Percentiles rank a stretch among this genome's conserved stretches.
Evolutionary conservation across 2,797 vertebrate species (phyloP).

Genomic region (Cossypha heuglini): DNA sequence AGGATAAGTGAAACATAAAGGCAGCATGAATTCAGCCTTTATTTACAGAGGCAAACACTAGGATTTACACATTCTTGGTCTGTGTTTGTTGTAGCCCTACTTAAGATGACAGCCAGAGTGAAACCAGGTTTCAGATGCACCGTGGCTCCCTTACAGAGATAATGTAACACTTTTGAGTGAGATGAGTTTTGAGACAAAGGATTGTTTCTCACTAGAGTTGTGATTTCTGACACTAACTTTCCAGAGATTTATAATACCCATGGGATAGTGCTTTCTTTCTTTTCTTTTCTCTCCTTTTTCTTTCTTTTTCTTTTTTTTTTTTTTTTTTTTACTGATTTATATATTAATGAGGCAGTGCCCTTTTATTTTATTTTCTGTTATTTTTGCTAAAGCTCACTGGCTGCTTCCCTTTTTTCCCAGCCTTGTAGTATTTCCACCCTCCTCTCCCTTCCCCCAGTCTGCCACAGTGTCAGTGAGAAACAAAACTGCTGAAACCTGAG

Average conservation of each 20-base stretch:
- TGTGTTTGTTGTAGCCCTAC: background rate
- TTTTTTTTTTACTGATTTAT: background rate
- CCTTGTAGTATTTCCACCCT: conserved; percentile 23
- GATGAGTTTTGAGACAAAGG: background rate
- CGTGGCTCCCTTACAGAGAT: background rate
- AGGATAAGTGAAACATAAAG: background rate
- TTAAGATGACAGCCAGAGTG: background rate
- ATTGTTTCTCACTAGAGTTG: background rate
- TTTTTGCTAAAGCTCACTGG: conserved; percentile 27
- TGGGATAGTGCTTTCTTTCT: background rate
- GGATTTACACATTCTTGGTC: background rate
- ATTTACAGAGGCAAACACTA: background rate
- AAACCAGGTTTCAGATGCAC: background rate
- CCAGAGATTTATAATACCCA: background rate
- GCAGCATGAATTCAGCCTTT: background rate
- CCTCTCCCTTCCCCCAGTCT: conserved; percentile 35
- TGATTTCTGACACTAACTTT: background rate
- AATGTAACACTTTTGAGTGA: background rate
- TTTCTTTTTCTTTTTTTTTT: background rate
- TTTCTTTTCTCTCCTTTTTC: background rate
- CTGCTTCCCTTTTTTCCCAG: conserved; percentile 38
- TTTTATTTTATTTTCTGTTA: background rate
- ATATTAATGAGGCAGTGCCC: background rate
- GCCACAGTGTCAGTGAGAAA: conserved; percentile 38
- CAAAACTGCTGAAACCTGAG: conserved; percentile 66